These are phyloP conservation scores for Ceriagrion tenellum DNA, from an alignment of 2,888 invertebrate genomes.

Conservation along the genomic window DNA sequence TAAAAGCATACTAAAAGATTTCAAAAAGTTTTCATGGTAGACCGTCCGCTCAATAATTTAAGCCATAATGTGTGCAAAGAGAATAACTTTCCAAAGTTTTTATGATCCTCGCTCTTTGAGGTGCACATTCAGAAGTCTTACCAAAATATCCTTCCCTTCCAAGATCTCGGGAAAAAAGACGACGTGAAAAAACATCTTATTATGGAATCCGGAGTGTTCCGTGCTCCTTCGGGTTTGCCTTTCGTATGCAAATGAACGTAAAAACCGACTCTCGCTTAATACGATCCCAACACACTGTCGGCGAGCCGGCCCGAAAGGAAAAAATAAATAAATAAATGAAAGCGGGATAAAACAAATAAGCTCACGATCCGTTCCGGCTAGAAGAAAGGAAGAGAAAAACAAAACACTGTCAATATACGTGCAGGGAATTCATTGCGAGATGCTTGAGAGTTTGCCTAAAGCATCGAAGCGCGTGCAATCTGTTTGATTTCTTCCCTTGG, in stretches of 20 bases:
- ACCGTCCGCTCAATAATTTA: too few relatives aligned
- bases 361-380: not conserved
- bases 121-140: not conserved
- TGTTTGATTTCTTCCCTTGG: too few relatives aligned
- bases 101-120: not conserved
- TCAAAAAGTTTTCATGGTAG: too few relatives aligned
- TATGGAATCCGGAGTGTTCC: not conserved
- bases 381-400: not conserved
- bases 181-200: not conserved
- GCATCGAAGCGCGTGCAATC: not conserved
- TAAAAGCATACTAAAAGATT: too few relatives aligned
- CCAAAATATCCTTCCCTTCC: not conserved
- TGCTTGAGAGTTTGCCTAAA: not conserved
- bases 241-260: not conserved
- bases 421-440: not conserved
- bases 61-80: too few relatives aligned
- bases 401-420: conserved; percentile 27
- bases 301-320: not conserved
- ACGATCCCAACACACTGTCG: not conserved
- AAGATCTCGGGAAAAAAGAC: not conserved
- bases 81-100: too few relatives aligned
- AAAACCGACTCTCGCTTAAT: not conserved
- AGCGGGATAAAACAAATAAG: not conserved
- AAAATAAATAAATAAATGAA: not conserved
- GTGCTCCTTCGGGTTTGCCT: not conserved